Percentiles rank a stretch among this genome's conserved stretches.
Conservation (phyloP, 2,888 invertebrate genomes). For the Vesta saturnalis region DNA sequence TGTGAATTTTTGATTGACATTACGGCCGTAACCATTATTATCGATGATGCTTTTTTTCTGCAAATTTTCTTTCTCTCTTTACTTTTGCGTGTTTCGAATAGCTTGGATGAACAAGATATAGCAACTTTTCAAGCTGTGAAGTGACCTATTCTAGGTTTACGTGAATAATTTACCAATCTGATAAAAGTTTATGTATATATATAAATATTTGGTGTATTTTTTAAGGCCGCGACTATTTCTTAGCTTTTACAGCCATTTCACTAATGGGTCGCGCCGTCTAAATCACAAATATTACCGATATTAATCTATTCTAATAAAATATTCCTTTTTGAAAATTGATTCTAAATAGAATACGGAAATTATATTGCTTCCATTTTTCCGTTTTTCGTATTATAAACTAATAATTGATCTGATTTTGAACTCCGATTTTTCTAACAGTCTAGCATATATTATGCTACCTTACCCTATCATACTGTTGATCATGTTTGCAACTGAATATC, state of each 20-base stretch:
- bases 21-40: slow-evolving; percentile 7
- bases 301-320: slow-evolving; percentile 19
- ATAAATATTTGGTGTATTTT: slow-evolving; percentile 55
- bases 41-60: not conserved
- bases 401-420: slow-evolving; percentile 45
- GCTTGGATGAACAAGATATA: slow-evolving; percentile 44
- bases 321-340: slow-evolving; percentile 7
- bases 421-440: slow-evolving; percentile 25
- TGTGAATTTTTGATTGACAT: slow-evolving; percentile 19
- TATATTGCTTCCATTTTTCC: slow-evolving; percentile 50
- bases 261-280: slow-evolving; percentile 37
- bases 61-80: slow-evolving; percentile 11
- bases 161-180: slow-evolving; percentile 46
- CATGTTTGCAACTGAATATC: slow-evolving; percentile 25
- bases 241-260: slow-evolving; percentile 41
- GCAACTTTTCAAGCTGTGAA: slow-evolving; percentile 44
- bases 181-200: slow-evolving; percentile 45
- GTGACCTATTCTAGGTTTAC: slow-evolving; percentile 45
- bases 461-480: slow-evolving; percentile 16
- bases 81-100: slow-evolving; percentile 37
- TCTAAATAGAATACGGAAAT: slow-evolving; percentile 44
- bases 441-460: not conserved
- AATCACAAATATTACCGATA: slow-evolving; percentile 37
- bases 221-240: slow-evolving; percentile 56
- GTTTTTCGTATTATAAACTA: slow-evolving; percentile 31